These are phyloP conservation scores for Tetramorium simillimum DNA, from an alignment of 1,140 invertebrate genomes.

Conservation along the genomic window DNA sequence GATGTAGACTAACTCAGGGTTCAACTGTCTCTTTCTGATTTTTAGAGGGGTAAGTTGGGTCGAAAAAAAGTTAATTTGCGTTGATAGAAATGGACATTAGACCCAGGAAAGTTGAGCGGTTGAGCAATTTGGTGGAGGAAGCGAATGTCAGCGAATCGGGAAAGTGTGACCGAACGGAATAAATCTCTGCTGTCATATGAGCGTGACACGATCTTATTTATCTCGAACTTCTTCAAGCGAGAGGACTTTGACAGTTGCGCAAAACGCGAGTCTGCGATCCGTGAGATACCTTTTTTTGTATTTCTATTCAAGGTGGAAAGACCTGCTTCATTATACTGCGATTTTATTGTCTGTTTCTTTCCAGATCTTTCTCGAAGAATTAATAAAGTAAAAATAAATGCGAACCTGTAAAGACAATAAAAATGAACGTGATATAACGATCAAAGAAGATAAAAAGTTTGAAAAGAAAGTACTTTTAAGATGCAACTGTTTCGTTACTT, in stretches of 20 bases:
- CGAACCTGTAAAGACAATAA: not conserved
- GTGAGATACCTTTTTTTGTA: not conserved
- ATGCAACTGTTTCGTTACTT: not conserved
- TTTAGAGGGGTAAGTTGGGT: not conserved
- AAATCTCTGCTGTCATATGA: not conserved
- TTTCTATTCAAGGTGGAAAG: not conserved
- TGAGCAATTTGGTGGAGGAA: not conserved
- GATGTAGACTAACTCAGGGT: not conserved
- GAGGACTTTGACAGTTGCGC: not conserved
- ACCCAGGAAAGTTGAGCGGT: not conserved
- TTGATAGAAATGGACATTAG: not conserved
- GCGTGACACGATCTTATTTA: not conserved
- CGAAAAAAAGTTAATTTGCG: not conserved
- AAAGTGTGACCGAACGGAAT: not conserved
- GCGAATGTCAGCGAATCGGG: not conserved
- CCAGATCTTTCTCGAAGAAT: not conserved
- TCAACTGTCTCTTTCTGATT: not conserved
- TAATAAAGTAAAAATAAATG: not conserved
- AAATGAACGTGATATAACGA: not conserved
- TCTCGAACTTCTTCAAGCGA: not conserved
- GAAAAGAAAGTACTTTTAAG: not conserved
- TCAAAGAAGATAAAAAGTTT: not conserved
- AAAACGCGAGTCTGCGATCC: not conserved
- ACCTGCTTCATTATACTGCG: not conserved
- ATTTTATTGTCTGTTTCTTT: not conserved